phyloP scores from a whole-genome alignment of 2,113 vertebrate genomes.

The Corydoras maculifer region DNA sequence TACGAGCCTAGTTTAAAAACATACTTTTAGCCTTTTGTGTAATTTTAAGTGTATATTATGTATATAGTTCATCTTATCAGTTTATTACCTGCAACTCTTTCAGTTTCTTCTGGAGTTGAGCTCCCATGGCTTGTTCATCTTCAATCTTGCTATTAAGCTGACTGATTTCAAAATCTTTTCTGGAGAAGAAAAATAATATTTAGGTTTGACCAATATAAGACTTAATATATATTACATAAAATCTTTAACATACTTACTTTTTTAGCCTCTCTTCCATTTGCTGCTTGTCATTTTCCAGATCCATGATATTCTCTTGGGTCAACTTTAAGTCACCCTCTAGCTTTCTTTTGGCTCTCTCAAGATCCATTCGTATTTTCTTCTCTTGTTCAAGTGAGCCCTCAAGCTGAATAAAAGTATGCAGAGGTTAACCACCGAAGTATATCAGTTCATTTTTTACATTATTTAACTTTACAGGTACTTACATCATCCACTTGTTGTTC shows the following conservation, averaged over 20 bases:
- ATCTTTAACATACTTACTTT: slow-evolving; percentile 50
- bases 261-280: slow-evolving; percentile 69
- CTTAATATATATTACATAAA: not conserved
- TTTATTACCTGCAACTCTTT: slow-evolving; percentile 78
- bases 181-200: slow-evolving; percentile 37
- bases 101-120: slow-evolving; percentile 82
- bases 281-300: slow-evolving; percentile 69
- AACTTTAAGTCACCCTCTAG: slow-evolving; percentile 70
- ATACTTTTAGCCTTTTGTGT: not conserved
- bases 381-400: slow-evolving; percentile 71
- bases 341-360: slow-evolving; percentile 67
- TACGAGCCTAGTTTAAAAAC: slow-evolving; percentile 61
- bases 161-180: slow-evolving; percentile 79
- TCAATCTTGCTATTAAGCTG: slow-evolving; percentile 75
- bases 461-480: slow-evolving; percentile 32
- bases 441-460: too few species aligned
- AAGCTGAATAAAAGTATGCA: slow-evolving; percentile 47
- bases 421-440: too few species aligned
- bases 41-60: not conserved
- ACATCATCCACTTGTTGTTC: slow-evolving; percentile 77
- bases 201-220: not conserved
- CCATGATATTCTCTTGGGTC: slow-evolving; percentile 67
- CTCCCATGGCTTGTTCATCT: slow-evolving; percentile 73
- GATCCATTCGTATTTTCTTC: slow-evolving; percentile 69
- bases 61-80: not conserved